Evolutionary conservation across 1,140 invertebrate genomes (phyloP).

Genomic region (Akabosia matsudoensis): DNA sequence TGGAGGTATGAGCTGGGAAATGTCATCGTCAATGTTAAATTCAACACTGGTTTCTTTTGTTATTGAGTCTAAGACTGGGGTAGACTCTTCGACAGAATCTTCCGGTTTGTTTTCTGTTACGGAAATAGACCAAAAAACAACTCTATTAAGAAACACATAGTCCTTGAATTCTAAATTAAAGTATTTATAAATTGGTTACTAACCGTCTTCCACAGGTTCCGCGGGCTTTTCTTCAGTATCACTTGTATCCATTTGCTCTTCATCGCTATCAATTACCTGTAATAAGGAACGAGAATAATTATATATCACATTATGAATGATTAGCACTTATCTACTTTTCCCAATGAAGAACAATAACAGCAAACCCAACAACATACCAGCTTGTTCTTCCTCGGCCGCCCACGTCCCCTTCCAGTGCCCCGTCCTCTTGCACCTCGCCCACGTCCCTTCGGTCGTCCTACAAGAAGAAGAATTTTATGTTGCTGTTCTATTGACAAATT

Average conservation of each 20-base stretch:
- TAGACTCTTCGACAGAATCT: not conserved
- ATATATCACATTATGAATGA: too few relatives aligned
- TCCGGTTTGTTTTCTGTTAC: not conserved
- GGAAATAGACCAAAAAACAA: not conserved
- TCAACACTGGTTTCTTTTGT: constrained; percentile 8
- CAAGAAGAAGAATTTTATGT: not conserved
- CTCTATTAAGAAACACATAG: not conserved
- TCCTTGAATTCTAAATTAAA: not conserved
- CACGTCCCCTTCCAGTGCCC: not conserved
- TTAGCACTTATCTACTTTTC: too few relatives aligned
- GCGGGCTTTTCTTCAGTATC: constrained; percentile 39
- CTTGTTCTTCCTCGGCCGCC: not conserved
- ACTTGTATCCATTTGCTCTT: constrained; percentile 44
- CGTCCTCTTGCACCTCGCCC: not conserved
- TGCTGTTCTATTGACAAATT: too few relatives aligned
- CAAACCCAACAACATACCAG: constrained; percentile 2
- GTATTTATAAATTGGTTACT: not conserved
- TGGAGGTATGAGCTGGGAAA: constrained; percentile 38
- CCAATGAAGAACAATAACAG: too few relatives aligned
- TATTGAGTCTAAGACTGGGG: not conserved
- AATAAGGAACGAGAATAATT: not conserved
- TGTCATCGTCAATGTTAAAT: constrained; percentile 25
- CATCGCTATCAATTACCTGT: constrained; percentile 44
- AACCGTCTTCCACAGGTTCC: constrained; percentile 33
- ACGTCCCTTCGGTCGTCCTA: constrained; percentile 28